Evolutionary conservation across 1,140 invertebrate genomes (phyloP).

Genomic region (Drosophila varians): DNA sequence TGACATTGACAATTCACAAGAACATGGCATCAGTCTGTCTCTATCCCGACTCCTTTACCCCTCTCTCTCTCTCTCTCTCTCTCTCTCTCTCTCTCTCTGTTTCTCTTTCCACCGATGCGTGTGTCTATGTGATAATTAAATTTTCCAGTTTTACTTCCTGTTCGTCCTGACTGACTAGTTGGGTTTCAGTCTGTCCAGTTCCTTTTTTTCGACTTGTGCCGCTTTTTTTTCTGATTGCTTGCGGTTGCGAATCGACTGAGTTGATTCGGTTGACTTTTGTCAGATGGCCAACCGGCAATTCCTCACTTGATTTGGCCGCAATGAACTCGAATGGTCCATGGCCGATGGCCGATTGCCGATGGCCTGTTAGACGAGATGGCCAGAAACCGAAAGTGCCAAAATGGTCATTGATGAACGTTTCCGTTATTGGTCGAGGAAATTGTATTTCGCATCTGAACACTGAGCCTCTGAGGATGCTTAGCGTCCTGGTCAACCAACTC

Average conservation of each 20-base stretch:
- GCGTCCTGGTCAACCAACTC: constrained; percentile 37
- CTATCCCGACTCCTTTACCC: constrained; percentile 21
- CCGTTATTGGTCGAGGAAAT: constrained; percentile 65
- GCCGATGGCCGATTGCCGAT: constrained; percentile 3
- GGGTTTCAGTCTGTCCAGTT: neutral
- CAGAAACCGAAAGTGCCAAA: constrained; percentile 68
- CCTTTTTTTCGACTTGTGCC: constrained; percentile 13
- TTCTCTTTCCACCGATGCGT: neutral
- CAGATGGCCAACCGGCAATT: constrained; percentile 12
- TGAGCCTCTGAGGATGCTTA: constrained; percentile 35
- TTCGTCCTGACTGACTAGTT: neutral
- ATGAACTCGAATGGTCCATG: constrained; percentile 26
- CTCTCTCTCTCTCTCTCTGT: no score
- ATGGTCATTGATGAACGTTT: constrained; percentile 70
- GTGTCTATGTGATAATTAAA: constrained; percentile 68
- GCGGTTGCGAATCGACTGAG: constrained; percentile 28
- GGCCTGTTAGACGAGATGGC: constrained; percentile 28
- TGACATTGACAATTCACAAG: constrained; percentile 72
- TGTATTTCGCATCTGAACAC: constrained; percentile 51
- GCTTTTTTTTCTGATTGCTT: constrained; percentile 29
- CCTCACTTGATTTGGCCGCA: constrained; percentile 46
- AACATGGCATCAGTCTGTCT: constrained; percentile 53
- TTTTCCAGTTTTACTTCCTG: constrained; percentile 69
- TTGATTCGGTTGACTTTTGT: constrained; percentile 51
- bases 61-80: neutral